Evolutionary conservation across 2,113 vertebrate genomes (phyloP).

Genomic region (Eidolon helvum): DNA sequence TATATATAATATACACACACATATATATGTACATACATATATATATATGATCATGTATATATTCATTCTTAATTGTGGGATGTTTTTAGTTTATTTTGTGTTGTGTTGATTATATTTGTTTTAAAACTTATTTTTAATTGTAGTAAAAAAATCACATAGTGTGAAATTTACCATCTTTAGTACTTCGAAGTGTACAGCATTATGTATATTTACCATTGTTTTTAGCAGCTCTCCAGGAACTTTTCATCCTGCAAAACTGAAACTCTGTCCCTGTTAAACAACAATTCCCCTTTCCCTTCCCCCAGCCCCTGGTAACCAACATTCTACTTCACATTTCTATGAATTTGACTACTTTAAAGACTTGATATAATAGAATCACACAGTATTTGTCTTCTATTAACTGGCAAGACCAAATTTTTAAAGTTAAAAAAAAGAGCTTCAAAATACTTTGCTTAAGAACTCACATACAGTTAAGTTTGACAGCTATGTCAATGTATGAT

Average conservation of each 20-base stretch:
- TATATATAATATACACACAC: no score
- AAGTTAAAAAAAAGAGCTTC: neutral
- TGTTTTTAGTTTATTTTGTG: neutral
- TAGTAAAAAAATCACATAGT: neutral
- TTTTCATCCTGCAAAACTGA: neutral
- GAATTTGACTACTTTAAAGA: neutral
- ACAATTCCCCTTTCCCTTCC: neutral
- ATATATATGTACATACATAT: no score
- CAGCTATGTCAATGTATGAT: neutral
- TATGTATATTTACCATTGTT: neutral
- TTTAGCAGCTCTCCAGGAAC: neutral
- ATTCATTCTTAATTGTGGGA: neutral
- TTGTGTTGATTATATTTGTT: neutral
- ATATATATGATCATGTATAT: no score
- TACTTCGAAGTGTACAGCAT: neutral
- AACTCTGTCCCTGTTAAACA: neutral
- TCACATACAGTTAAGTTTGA: neutral
- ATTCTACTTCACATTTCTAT: neutral
- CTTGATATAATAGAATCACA: neutral
- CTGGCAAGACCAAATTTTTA: neutral
- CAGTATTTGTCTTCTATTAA: neutral
- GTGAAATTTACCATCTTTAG: no score
- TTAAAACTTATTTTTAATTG: neutral
- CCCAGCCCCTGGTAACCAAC: neutral
- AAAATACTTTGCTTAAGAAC: constrained; percentile 2